Evolutionary conservation across 2,888 invertebrate species (phyloP), one percentile per base, ranked within the genome.

Genomic region (Platypus cylindrus): DNA sequence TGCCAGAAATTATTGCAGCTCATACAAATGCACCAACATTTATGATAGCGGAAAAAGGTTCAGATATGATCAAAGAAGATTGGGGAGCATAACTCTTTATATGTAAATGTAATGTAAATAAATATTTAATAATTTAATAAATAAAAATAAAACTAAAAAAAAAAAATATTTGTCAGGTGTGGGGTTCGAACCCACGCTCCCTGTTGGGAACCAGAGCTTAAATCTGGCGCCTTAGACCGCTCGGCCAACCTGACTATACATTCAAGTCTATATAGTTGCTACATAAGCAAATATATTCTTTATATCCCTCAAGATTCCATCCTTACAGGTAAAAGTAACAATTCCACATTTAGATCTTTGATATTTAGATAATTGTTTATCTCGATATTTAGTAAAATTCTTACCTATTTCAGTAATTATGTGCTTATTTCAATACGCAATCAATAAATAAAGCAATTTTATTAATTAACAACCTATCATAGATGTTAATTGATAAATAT

Each of bases 11-110:
- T 26, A 73, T 76, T 1, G 75, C 81, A 1, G 78, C 76, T 14
- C 83, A 84, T 53, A 83, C 83, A 1, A 83, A 83, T 48, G 76
- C 80, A 1, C 79, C 84, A 0, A 69, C 70, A 1, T 80, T 72
- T 42, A 83, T 85, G 84, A 81, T 85, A 48, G 84, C 81, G 2
- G 85, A 85, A 56, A 84, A 82, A 54, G 79, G 73, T 4, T 65
- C 77, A 0, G 79, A 81, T 51, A 65, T 79, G 63, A 76, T 80
- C 27, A 78, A 77, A 56, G 55, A 72, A 49, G 62, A 63, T 42
- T 67, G 66, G 64, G 55, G 54, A 20, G 20, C 20, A 5, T 7
- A 9, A 20, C 9, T 20, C 9, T 20, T 20, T 20, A 20, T 9
- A 5, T 7, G 9, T 7, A 7, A 20, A 5, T 20, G 7, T 9